Conservation (phyloP, 30 jellyfish, hydroid and myxozoan genomes). For the Aurelia coerulea region DNA sequence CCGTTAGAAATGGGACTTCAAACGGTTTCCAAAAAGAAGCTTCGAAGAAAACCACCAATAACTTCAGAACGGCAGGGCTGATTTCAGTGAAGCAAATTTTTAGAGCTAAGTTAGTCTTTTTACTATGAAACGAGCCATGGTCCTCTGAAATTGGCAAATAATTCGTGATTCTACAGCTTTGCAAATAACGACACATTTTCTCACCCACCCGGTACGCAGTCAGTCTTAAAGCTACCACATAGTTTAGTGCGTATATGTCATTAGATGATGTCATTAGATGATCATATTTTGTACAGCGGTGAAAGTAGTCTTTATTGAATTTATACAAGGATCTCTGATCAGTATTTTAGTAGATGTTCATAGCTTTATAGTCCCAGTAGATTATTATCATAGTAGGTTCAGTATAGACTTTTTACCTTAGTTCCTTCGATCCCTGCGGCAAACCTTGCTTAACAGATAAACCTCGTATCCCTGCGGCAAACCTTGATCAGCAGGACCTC, state of each 20-base stretch:
- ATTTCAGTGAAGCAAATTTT: no score
- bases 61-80: no score
- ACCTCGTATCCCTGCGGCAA: no score
- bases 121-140: no score
- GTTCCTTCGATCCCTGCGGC: no score
- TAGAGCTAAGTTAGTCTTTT: no score
- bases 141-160: no score
- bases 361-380: background rate
- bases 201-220: background rate
- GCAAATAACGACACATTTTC: background rate
- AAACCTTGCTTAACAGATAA: no score
- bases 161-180: background rate
- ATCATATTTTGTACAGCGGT: constrained; percentile 38
- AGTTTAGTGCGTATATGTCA: constrained; percentile 9
- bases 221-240: constrained; percentile 9
- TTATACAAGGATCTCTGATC: constrained; percentile 20
- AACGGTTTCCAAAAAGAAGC: no score
- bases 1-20: no score
- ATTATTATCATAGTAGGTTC: background rate
- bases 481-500: background rate
- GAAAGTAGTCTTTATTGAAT: constrained; percentile 7
- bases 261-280: background rate
- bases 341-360: constrained; percentile 19
- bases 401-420: background rate
- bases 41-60: no score